Evolutionary conservation across 2,113 vertebrate species (phyloP).

Genomic region (Hemibagrus wyckioides): DNA sequence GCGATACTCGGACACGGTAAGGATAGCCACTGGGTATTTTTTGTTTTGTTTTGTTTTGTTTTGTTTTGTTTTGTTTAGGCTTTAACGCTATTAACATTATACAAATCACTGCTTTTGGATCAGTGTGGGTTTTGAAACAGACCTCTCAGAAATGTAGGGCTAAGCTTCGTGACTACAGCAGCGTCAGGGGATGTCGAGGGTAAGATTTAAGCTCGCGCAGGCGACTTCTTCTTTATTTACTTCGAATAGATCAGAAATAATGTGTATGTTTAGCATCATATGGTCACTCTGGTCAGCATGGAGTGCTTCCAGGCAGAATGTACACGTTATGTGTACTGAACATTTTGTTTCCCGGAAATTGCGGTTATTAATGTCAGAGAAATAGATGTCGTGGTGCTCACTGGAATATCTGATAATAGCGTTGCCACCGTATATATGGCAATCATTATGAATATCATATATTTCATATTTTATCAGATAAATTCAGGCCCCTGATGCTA

Average conservation of each 20-base stretch:
- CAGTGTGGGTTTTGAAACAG: background rate
- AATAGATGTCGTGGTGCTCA: conserved; percentile 2
- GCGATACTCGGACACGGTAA: conserved; percentile 53
- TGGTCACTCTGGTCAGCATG: background rate
- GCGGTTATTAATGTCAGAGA: background rate
- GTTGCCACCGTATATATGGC: background rate
- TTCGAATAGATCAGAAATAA: background rate
- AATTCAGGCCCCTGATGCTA: background rate
- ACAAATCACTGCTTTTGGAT: background rate
- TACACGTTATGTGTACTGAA: background rate
- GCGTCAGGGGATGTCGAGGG: conserved; percentile 33
- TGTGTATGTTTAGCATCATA: background rate
- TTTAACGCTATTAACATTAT: background rate
- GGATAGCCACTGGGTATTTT: too few relatives aligned
- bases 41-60: too few relatives aligned
- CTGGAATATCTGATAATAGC: background rate
- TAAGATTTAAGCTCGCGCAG: conserved; percentile 34
- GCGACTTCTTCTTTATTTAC: background rate
- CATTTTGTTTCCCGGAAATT: background rate
- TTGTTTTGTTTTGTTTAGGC: background rate
- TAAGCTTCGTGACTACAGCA: conserved; percentile 2
- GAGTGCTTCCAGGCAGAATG: background rate
- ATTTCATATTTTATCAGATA: background rate
- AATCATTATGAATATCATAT: background rate
- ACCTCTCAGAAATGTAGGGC: background rate